A percentile compares a stretch with the other conserved stretches of the same genome.
Evolutionary conservation across 2,888 invertebrate species (phyloP).

Genomic region (Polia nebulosa): DNA sequence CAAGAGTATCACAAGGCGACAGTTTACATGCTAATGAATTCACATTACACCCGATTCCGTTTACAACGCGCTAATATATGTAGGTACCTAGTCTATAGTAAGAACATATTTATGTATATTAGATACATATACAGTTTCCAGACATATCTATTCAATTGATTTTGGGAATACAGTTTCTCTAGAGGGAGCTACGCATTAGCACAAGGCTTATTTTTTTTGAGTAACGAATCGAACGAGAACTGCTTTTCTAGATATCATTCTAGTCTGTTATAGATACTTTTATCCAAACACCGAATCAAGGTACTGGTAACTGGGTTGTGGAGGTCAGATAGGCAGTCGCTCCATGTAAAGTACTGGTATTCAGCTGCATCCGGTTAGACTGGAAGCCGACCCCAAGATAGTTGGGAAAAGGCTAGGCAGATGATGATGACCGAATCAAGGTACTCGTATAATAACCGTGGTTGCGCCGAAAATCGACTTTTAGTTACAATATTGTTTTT

Average conservation of each 20-base stretch:
- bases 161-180: conserved; percentile 2
- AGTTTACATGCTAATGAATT: conserved; percentile 64
- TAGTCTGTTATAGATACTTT: too few species aligned
- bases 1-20: conserved; percentile 52
- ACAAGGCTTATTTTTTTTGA: background rate
- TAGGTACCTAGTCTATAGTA: background rate
- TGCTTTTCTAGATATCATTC: background rate
- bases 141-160: conserved; percentile 11
- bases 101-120: background rate
- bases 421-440: too few species aligned
- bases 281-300: background rate
- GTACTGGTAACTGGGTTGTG: too few species aligned
- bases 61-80: conserved; percentile 37
- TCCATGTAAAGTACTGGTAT: too few species aligned
- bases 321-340: too few species aligned
- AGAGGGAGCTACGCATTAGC: background rate
- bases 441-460: too few species aligned
- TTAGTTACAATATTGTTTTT: too few species aligned
- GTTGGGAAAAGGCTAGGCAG: too few species aligned
- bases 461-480: too few species aligned
- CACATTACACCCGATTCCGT: conserved; percentile 44
- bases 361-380: too few species aligned
- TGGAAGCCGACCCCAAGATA: too few species aligned
- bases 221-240: background rate
- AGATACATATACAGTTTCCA: background rate